Conservation (phyloP, 2,797 vertebrate species). For the Huso huso region DNA sequence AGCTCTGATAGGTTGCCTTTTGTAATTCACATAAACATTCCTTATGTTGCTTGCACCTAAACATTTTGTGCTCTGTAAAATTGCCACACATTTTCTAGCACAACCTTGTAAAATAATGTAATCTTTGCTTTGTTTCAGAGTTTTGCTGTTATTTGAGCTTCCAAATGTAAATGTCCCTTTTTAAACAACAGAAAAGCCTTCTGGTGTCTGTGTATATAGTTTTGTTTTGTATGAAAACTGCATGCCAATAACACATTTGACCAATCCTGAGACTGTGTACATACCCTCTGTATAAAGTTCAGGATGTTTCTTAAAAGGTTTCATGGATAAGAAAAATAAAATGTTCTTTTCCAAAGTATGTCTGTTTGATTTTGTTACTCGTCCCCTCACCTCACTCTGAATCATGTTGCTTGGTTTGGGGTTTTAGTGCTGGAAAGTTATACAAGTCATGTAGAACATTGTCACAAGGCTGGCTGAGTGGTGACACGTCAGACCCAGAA, state of each 20-base stretch:
- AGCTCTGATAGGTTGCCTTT: not conserved
- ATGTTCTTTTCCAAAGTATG: conserved; percentile 7
- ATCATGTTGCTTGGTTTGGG: too few relatives aligned
- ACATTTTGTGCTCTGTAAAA: not conserved
- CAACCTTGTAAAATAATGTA: not conserved
- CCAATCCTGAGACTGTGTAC: conserved; percentile 45
- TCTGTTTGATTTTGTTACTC: not conserved
- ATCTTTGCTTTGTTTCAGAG: not conserved
- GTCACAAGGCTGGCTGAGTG: too few relatives aligned
- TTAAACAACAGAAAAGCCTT: conserved; percentile 27
- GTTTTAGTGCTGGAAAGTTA: too few relatives aligned
- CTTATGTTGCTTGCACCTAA: not conserved
- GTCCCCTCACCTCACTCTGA: too few relatives aligned
- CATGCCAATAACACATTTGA: conserved; percentile 57
- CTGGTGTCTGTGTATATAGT: conserved; percentile 29
- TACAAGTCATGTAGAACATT: too few relatives aligned
- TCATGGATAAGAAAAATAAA: conserved; percentile 23
- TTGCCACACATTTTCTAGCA: not conserved
- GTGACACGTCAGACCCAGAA: too few relatives aligned
- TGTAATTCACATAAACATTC: not conserved
- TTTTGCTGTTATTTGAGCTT: conserved; percentile 5
- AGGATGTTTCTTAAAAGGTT: conserved; percentile 63
- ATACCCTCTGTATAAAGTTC: conserved; percentile 71
- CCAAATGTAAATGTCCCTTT: not conserved
- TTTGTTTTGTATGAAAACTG: conserved; percentile 39